Evolutionary conservation across 2,797 vertebrate species (phyloP).

Genomic region (Sebastes kiyomatsui): DNA sequence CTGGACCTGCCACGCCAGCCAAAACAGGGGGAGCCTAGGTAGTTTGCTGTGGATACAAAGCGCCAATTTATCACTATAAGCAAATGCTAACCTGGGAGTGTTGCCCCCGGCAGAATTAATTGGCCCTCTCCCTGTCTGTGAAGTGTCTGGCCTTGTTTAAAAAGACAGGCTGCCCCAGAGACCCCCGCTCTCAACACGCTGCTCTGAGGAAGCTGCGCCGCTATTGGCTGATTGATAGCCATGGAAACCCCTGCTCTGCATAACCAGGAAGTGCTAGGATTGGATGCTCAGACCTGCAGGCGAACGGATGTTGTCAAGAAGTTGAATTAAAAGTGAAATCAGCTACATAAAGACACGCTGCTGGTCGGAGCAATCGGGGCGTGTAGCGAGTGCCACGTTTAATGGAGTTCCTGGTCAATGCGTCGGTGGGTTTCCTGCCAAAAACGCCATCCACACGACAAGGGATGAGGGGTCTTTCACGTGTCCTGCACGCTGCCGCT

Average conservation of each 20-base stretch:
- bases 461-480: conserved; percentile 1
- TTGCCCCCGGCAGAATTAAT: conserved; percentile 84
- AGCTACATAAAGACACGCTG: not conserved
- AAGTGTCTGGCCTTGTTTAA: conserved; percentile 84
- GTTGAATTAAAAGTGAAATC: not conserved
- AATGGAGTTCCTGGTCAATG: conserved; percentile 69
- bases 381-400: conserved; percentile 42
- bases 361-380: conserved; percentile 15
- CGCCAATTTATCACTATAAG: conserved; percentile 86
- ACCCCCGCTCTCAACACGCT: conserved; percentile 67
- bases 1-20: conserved; percentile 66
- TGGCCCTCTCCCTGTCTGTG: conserved; percentile 83
- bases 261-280: conserved; percentile 73
- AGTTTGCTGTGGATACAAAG: conserved; percentile 82
- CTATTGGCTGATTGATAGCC: conserved; percentile 80
- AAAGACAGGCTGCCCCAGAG: conserved; percentile 83
- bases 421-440: conserved; percentile 42
- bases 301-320: not conserved
- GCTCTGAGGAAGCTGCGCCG: conserved; percentile 49
- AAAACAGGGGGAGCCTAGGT: conserved; percentile 67
- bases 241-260: conserved; percentile 77
- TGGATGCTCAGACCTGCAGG: conserved; percentile 20
- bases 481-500: not conserved
- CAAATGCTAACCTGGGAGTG: conserved; percentile 85
- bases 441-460: conserved; percentile 53